Conservation (phyloP, 1,140 invertebrate species). For the Sarcophaga bullata region DNA sequence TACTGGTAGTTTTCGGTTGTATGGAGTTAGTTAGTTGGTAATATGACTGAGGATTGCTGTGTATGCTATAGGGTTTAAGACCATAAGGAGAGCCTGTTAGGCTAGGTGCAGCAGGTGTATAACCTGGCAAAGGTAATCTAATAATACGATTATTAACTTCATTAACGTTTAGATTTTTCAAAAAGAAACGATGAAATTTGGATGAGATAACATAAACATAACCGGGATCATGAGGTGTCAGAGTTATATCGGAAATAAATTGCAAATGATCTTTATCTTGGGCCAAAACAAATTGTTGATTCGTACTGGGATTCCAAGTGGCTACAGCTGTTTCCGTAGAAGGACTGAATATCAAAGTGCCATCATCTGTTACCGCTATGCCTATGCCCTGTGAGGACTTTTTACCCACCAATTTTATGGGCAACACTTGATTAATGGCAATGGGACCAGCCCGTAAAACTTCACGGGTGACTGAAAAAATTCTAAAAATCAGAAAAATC, state of each 20-base stretch:
- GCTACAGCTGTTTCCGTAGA: conserved; percentile 81
- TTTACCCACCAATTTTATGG: conserved; percentile 78
- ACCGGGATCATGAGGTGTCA: conserved; percentile 72
- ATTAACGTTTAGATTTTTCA: conserved; percentile 69
- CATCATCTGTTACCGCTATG: conserved; percentile 75
- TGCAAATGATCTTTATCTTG: conserved; percentile 77
- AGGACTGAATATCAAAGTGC: conserved; percentile 78
- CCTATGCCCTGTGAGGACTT: conserved; percentile 85
- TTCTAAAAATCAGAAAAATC: conserved; percentile 49
- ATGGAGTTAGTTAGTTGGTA: conserved; percentile 37
- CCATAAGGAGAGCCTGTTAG: conserved; percentile 42
- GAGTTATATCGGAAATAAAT: conserved; percentile 78
- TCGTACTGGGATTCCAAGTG: conserved; percentile 78
- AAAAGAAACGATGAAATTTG: conserved; percentile 82
- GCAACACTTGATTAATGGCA: conserved; percentile 74
- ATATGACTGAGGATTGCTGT: neutral
- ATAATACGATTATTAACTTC: conserved; percentile 75
- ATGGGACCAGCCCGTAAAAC: conserved; percentile 76
- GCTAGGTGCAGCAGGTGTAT: conserved; percentile 38
- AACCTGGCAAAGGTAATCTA: conserved; percentile 65
- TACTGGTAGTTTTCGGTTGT: conserved; percentile 40
- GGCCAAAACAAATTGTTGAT: conserved; percentile 73
- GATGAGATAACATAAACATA: conserved; percentile 77
- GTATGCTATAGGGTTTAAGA: conserved; percentile 1
- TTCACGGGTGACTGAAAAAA: conserved; percentile 80